Conservation (phyloP, 2,888 invertebrate genomes). For the Apotomis betuletana region DNA sequence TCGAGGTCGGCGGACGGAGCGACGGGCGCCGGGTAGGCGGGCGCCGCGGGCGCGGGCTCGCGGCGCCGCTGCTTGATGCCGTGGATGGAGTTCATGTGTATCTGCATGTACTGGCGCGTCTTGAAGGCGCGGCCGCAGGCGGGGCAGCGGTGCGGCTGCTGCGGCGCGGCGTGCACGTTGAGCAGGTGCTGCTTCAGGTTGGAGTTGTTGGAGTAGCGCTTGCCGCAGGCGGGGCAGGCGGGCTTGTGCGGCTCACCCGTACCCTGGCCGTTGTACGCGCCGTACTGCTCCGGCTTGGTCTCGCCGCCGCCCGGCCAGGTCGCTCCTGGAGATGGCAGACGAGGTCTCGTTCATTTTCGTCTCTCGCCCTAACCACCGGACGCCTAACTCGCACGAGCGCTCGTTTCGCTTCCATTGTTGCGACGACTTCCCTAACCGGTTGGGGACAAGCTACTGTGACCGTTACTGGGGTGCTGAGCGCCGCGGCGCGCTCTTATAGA, state of each 20-base stretch:
- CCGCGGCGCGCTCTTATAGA: conserved; percentile 68
- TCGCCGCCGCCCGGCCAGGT: conserved; percentile 69
- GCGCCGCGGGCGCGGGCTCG: conserved; percentile 69
- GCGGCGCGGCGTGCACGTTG: conserved; percentile 86
- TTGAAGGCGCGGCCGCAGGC: conserved; percentile 87
- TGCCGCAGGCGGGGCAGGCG: conserved; percentile 87
- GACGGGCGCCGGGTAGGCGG: conserved; percentile 57
- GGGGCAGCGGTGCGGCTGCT: conserved; percentile 84
- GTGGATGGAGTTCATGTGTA: conserved; percentile 87
- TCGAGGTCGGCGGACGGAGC: conserved; percentile 55
- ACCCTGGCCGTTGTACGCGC: conserved; percentile 50
- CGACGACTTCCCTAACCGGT: conserved; percentile 40
- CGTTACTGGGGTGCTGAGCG: conserved; percentile 57
- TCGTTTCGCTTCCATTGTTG: conserved; percentile 55
- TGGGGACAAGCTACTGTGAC: conserved; percentile 48
- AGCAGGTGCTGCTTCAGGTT: conserved; percentile 88
- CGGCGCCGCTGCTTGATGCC: conserved; percentile 85
- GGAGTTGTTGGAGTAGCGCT: conserved; percentile 87
- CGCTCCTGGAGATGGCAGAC: conserved; percentile 77
- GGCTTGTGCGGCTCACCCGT: conserved; percentile 79
- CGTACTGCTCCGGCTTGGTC: conserved; percentile 53
- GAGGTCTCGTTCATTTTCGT: conserved; percentile 69
- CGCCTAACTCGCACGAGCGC: conserved; percentile 41
- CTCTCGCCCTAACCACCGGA: conserved; percentile 34
- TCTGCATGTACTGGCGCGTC: conserved; percentile 88